Evolutionary conservation across 2,888 invertebrate species (phyloP), one percentile per base, ranked within the genome.

Genomic region (Phoronis australis): DNA sequence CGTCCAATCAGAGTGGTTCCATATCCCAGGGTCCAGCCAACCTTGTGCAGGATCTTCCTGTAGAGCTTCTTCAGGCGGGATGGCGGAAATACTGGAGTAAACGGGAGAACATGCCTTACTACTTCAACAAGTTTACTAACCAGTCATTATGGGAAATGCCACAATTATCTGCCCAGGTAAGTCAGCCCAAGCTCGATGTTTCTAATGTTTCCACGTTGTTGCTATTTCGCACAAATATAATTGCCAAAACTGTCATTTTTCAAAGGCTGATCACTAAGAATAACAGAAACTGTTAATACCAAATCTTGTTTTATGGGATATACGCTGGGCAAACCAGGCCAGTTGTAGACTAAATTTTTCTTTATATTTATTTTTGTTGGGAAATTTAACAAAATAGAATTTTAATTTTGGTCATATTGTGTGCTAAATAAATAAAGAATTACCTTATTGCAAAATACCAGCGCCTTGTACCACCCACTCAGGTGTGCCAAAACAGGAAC

Each of bases 91-190:
- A 90, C 77, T 96, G 95, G 95, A 95, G 94, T 21, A 90, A 92
- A 71, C 81, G 95, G 47, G 95, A 96, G 77, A 92, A 89, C 72
- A 82, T 95, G 25, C 92, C 92, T 1, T 96, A 96, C 76, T 96
- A 89, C 79, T 96, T 94, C 90, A 96, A 96, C 76, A 93, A 93
- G 79, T 79, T 88, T 23, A 92, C 92, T 0, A 92, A 93, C 47
- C 92, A 95, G 79, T 94, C 94, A n/a, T 81, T 94, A 62, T 96
- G 96, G 96, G 95, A 96, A 76, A 85, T 92, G 83, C 94, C 94
- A 15, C 83, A 85, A n/a, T 78, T 85, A 25, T 9, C 63, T 63
- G 38, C 40, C 37, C 47, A 48, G 20, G 37, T 37, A 18, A n/a
- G 12, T 37, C 4, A 27, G 22, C 12, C 12, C 3, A 9, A 3